These are phyloP conservation scores for Crioceris asparagi DNA, from an alignment of 2,888 invertebrate genomes.

Conservation along the genomic window DNA sequence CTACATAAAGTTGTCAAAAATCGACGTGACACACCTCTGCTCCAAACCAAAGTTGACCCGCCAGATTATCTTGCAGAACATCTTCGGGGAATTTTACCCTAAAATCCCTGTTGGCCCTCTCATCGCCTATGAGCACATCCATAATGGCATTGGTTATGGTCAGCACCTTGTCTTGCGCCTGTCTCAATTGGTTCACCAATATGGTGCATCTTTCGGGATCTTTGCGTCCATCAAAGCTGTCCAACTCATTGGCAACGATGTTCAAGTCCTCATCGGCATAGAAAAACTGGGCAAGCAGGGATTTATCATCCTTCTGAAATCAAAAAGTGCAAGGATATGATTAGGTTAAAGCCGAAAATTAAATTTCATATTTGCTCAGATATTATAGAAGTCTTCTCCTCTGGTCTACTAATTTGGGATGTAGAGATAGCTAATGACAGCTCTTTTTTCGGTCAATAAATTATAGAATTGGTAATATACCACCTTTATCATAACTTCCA, in stretches of 20 bases:
- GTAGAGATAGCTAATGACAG: no score
- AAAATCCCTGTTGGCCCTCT: conserved; percentile 87
- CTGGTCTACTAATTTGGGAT: no score
- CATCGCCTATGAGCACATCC: conserved; percentile 81
- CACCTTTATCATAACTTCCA: no score
- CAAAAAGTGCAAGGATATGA: background rate
- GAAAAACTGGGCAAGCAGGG: conserved; percentile 91
- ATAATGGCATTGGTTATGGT: conserved; percentile 90
- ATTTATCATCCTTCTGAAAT: conserved; percentile 83
- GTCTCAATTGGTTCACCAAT: conserved; percentile 87
- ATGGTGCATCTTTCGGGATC: conserved; percentile 95
- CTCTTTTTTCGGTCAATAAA: no score
- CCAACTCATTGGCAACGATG: conserved; percentile 89
- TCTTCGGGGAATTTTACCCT: conserved; percentile 98
- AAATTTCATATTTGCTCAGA: no score
- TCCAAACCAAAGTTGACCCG: conserved; percentile 98
- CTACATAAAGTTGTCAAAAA: no score
- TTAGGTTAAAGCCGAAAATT: no score
- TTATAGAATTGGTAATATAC: no score
- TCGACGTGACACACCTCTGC: conserved; percentile 62
- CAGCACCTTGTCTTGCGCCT: conserved; percentile 85
- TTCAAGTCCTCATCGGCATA: conserved; percentile 96
- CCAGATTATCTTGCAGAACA: conserved; percentile 93
- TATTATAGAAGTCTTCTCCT: no score
- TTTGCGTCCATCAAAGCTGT: conserved; percentile 98